Evolutionary conservation across 1,140 invertebrate genomes (phyloP).

Genomic region (Trachymyrmex cornetzi): DNA sequence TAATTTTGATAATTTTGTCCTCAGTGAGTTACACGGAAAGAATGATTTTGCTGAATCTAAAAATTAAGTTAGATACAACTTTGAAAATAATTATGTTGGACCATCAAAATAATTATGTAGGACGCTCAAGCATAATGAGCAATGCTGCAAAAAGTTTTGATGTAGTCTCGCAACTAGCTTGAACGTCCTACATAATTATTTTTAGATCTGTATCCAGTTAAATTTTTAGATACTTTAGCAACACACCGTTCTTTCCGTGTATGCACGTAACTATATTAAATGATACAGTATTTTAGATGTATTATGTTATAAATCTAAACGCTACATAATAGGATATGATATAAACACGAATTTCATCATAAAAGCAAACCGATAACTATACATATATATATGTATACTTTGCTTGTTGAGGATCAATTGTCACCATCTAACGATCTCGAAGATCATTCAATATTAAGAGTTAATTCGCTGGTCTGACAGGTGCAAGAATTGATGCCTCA

Average conservation of each 20-base stretch:
- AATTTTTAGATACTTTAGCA: no score
- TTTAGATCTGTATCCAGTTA: no score
- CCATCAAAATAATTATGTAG: no score
- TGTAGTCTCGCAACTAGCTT: no score
- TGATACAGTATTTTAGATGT: not conserved
- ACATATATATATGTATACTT: not conserved
- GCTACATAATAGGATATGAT: not conserved
- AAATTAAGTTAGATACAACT: no score
- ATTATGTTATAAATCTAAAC: not conserved
- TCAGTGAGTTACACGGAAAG: no score
- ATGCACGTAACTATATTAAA: not conserved
- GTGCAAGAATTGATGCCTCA: slow-evolving; percentile 42
- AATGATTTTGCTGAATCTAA: no score
- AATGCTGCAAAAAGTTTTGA: no score
- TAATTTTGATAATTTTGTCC: slow-evolving; percentile 3
- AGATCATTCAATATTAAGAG: slow-evolving; percentile 50
- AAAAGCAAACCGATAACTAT: not conserved
- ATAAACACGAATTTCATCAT: not conserved
- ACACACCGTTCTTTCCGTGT: no score
- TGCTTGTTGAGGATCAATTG: slow-evolving; percentile 6
- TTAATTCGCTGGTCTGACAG: slow-evolving; percentile 32
- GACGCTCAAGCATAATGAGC: no score
- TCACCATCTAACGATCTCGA: slow-evolving; percentile 30
- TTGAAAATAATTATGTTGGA: no score
- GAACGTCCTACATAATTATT: no score